Conservation (phyloP, 2,888 invertebrate genomes). For the Phyllotreta cruciferae region DNA sequence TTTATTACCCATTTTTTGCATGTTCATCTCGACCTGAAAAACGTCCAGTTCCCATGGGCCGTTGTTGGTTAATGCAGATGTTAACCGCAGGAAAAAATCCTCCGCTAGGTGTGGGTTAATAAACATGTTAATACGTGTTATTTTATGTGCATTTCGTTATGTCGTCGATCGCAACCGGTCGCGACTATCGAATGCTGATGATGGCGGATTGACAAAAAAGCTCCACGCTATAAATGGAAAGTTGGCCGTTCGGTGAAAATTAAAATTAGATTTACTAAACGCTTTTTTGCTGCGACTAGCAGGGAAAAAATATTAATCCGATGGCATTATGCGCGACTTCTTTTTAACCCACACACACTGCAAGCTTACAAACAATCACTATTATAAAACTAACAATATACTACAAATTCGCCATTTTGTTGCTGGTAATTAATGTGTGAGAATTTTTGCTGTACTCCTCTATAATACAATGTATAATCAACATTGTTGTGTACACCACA, state of each 20-base stretch:
- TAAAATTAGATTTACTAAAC: constrained; percentile 27
- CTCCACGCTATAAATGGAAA: background rate
- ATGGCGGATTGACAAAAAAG: background rate
- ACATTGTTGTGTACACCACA: too few relatives aligned
- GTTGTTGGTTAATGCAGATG: constrained; percentile 16
- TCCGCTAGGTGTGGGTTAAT: constrained; percentile 27
- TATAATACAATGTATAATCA: too few relatives aligned
- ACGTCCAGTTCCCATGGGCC: constrained; percentile 14
- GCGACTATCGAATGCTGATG: constrained; percentile 15
- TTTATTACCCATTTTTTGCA: too few relatives aligned
- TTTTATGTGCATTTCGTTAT: constrained; percentile 27
- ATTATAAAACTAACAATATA: too few relatives aligned
- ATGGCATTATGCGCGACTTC: too few relatives aligned
- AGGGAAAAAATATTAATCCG: too few relatives aligned
- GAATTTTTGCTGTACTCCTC: too few relatives aligned
- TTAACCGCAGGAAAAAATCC: constrained; percentile 12
- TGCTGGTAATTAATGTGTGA: too few relatives aligned
- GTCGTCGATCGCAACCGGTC: constrained; percentile 15
- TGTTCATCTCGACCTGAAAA: constrained; percentile 1
- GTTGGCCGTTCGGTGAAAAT: constrained; percentile 8
- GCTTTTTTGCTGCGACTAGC: too few relatives aligned
- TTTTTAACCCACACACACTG: too few relatives aligned
- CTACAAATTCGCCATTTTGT: too few relatives aligned
- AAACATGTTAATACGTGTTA: constrained; percentile 32
- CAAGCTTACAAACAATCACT: too few relatives aligned